Evolutionary conservation across 1,140 invertebrate genomes (phyloP).

Genomic region (Ostrea denselamellosa): DNA sequence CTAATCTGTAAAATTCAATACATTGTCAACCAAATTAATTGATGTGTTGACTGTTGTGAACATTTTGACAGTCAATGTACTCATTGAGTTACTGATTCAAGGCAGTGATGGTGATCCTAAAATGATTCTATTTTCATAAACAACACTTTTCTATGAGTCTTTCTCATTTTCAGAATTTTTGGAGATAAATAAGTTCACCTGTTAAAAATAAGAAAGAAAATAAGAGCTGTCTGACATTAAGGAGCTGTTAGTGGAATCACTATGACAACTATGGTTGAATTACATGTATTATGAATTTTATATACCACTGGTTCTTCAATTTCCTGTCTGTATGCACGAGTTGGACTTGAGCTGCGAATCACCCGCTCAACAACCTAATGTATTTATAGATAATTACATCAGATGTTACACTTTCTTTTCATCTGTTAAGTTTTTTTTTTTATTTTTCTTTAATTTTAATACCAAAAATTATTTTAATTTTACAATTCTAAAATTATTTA

Average conservation of each 20-base stretch:
- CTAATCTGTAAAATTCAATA: too few relatives aligned
- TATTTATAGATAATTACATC: background rate
- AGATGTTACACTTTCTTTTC: background rate
- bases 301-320: constrained; percentile 37
- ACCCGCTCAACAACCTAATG: constrained; percentile 39
- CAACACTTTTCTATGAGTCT: background rate
- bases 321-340: constrained; percentile 13
- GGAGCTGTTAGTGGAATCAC: background rate
- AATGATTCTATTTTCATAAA: background rate
- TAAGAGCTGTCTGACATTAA: background rate
- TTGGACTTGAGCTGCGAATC: constrained; percentile 28
- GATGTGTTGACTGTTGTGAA: too few relatives aligned
- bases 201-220: background rate
- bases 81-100: too few relatives aligned
- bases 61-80: too few relatives aligned
- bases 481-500: too few relatives aligned
- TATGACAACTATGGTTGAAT: background rate
- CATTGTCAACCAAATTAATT: too few relatives aligned
- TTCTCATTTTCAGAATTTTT: background rate
- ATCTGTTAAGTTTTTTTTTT: background rate
- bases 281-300: background rate
- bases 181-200: background rate
- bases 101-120: too few relatives aligned
- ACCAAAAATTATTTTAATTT: too few relatives aligned
- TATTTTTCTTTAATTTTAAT: background rate